Percentiles rank a stretch among this genome's conserved stretches.
These are phyloP conservation scores for Aleiodes leptofemur DNA, from an alignment of 2,888 invertebrate species.

Conservation along the genomic window DNA sequence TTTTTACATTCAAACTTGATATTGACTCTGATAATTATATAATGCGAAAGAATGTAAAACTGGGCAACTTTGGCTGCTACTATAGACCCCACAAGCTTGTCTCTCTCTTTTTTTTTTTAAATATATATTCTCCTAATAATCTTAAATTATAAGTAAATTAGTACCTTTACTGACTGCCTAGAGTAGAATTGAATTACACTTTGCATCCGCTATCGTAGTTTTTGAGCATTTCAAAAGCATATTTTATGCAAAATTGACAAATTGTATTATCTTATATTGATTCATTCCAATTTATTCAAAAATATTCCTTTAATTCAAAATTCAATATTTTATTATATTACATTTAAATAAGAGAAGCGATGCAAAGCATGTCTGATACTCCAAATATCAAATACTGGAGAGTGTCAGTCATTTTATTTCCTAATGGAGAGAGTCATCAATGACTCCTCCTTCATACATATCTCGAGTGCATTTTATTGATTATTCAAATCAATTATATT, in stretches of 20 bases:
- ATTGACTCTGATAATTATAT: conserved; percentile 13
- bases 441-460: conserved; percentile 10
- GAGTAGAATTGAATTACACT: conserved; percentile 25
- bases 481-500: too few relatives aligned
- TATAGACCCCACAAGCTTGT: conserved; percentile 24
- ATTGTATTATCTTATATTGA: neutral
- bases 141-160: conserved; percentile 4
- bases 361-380: conserved; percentile 37
- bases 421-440: conserved; percentile 46
- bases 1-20: neutral
- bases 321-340: conserved; percentile 12
- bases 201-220: conserved; percentile 48
- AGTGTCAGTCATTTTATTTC: conserved; percentile 56
- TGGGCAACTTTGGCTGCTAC: conserved; percentile 32
- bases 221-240: conserved; percentile 41
- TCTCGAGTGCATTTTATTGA: conserved; percentile 2
- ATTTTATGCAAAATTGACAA: neutral
- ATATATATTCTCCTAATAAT: neutral
- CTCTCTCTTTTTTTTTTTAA: neutral
- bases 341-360: conserved; percentile 32
- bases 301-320: conserved; percentile 1
- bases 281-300: neutral
- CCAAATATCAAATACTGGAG: conserved; percentile 33
- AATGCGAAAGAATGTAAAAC: conserved; percentile 33
- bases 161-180: conserved; percentile 11